These are phyloP conservation scores for Carpatolechia fugitivella DNA, from an alignment of 2,888 invertebrate genomes.

Conservation along the genomic window DNA sequence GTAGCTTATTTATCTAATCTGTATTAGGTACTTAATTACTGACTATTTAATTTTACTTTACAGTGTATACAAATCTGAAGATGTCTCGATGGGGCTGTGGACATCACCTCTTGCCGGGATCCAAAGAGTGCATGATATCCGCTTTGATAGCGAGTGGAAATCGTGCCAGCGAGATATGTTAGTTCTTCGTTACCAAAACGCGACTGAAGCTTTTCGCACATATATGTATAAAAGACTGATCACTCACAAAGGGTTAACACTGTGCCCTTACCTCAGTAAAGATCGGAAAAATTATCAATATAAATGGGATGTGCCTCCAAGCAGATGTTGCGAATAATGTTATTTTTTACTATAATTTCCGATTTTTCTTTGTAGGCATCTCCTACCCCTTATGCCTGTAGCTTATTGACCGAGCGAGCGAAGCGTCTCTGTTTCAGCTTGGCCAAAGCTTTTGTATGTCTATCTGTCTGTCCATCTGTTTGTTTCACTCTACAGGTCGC, in stretches of 20 bases:
- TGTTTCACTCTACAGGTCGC: too few relatives aligned
- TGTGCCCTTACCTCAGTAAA: constrained; percentile 82
- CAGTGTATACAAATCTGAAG: constrained; percentile 92
- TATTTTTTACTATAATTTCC: too few relatives aligned
- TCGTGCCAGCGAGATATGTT: constrained; percentile 92
- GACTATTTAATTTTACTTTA: constrained; percentile 33
- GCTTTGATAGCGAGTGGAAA: constrained; percentile 96
- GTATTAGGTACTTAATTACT: too few relatives aligned
- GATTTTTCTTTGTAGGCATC: too few relatives aligned
- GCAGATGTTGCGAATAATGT: constrained; percentile 83
- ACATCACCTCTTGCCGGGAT: constrained; percentile 89
- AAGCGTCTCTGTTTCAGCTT: too few relatives aligned
- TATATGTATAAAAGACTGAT: constrained; percentile 79
- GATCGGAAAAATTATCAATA: constrained; percentile 85
- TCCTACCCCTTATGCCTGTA: too few relatives aligned
- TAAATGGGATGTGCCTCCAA: constrained; percentile 89
- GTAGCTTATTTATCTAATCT: too few relatives aligned
- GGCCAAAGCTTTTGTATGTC: too few relatives aligned
- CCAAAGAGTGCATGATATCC: constrained; percentile 90
- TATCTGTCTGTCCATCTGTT: too few relatives aligned
- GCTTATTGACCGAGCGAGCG: too few relatives aligned
- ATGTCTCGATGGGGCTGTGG: constrained; percentile 97
- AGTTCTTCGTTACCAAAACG: constrained; percentile 91
- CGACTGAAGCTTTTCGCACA: constrained; percentile 85
- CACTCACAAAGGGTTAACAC: constrained; percentile 69